Percentiles rank a stretch among this genome's conserved stretches.
phyloP scores from a whole-genome alignment of 2,113 vertebrate species.

The Xyliphius kryptos region DNA sequence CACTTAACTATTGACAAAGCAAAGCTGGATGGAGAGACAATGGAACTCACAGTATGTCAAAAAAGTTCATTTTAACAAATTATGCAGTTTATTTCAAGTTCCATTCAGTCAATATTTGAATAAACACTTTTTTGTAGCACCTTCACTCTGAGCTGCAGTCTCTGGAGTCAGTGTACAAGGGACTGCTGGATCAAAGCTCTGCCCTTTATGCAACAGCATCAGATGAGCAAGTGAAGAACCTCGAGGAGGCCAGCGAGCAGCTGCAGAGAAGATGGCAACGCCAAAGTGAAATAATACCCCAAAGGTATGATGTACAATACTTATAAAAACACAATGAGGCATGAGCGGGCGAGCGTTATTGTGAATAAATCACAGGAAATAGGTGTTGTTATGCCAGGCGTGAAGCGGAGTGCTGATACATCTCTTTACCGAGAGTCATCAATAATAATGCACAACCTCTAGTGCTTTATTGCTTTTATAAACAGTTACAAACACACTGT shows the following conservation, averaged over 20 bases:
- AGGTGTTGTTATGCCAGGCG: too few species aligned
- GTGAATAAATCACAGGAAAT: too few species aligned
- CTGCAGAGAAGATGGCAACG: slow-evolving; percentile 66
- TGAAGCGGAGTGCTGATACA: too few species aligned
- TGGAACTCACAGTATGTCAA: slow-evolving; percentile 69
- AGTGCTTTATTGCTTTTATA: too few species aligned
- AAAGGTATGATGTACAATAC: slow-evolving; percentile 47
- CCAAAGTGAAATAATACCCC: slow-evolving; percentile 68
- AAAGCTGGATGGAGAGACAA: slow-evolving; percentile 77
- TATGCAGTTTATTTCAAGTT: neutral
- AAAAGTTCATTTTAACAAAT: neutral
- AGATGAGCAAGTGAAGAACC: slow-evolving; percentile 57
- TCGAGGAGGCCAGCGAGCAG: slow-evolving; percentile 65
- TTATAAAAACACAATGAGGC: too few species aligned
- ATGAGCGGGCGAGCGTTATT: too few species aligned
- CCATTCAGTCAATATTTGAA: neutral
- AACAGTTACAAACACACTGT: too few species aligned
- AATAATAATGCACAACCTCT: too few species aligned
- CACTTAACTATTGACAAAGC: slow-evolving; percentile 73
- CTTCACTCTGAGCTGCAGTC: slow-evolving; percentile 65
- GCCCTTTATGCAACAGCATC: slow-evolving; percentile 67
- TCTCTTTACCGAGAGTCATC: too few species aligned
- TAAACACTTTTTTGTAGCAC: slow-evolving; percentile 55
- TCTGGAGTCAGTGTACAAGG: slow-evolving; percentile 58
- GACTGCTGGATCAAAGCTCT: slow-evolving; percentile 62